Base-by-base conservation (phyloP, 1,140 invertebrate species). In the Tetramorium parvispinum region DNA sequence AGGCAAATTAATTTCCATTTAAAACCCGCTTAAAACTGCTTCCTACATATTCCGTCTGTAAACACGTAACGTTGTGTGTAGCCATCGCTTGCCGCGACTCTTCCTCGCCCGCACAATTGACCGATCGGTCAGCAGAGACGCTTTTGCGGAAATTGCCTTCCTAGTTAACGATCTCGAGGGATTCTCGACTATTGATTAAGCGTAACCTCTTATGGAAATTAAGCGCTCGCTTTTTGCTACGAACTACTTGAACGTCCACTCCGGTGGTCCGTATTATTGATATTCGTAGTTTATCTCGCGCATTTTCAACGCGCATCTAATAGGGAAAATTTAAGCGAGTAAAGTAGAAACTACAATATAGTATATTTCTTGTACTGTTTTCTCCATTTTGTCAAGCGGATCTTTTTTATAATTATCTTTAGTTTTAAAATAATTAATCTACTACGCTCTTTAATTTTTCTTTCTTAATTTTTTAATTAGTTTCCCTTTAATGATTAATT, bases 1-100 rank as follows among this genome's bases (percentile, higher is more conserved):
- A 87, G 89, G 91, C 90, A 89, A 93, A 93, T 93, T 91, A 93
- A 92, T 93, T 89, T 88, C 87, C 83, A 91, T 76, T 88, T 71
- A n/a, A 66, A 85, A 13, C 18, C 73, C 61, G 46, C 66, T 90
- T 68, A 86, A 59, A 78, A 46, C 53, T 11, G 37, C 40, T 85
- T 71, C 59, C 71, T 65, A 55, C 40, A 27, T 32, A 10, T 55
- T 71, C 27, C 49, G 55, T 53, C 21, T 18, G n/a, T 68, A 79
- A 68, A 66, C n/a, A 18, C 24, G 13, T 53, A 40, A 21, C n/a
- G 6, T 82, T 46, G 1, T 13, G 27, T 27, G 11, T 10, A 18
- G 16, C 66, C 24, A 24, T 27, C 27, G 32, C 55, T 37, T 6
- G 37, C 21, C 13, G 37, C 32, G 32, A 32, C 32, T 32, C 63